Conservation (phyloP, 2,113 vertebrate species). For the Otolemur garnettii region DNA sequence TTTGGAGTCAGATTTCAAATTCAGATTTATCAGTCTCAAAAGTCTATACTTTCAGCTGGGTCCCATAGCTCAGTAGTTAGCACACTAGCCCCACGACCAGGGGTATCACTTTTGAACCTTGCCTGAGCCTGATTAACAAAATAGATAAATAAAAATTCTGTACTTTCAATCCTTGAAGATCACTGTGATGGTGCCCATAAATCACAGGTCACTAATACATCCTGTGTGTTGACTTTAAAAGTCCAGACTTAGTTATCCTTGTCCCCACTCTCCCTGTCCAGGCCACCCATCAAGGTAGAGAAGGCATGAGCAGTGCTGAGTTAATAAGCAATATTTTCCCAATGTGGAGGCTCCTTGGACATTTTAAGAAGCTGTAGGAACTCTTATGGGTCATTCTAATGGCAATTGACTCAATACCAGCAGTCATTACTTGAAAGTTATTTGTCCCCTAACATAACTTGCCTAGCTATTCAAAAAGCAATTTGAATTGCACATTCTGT, state of each 20-base stretch:
- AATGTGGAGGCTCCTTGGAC: background rate
- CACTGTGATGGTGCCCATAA: background rate
- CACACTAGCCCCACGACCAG: no score
- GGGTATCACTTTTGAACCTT: no score
- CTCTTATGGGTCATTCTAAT: background rate
- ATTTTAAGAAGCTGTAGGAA: background rate
- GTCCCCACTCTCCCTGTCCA: background rate
- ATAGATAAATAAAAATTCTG: background rate
- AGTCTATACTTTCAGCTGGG: background rate
- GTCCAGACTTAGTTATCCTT: background rate
- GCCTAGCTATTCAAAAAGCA: background rate
- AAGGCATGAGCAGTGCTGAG: background rate
- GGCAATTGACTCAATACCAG: background rate
- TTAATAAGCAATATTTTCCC: background rate
- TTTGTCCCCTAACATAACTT: background rate
- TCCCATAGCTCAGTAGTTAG: no score
- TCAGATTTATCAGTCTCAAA: background rate
- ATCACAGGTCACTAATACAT: background rate
- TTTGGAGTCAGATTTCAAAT: background rate
- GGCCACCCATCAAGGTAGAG: background rate
- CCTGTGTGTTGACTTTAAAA: background rate
- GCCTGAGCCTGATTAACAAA: no score
- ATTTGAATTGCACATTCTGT: background rate
- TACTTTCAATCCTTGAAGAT: background rate
- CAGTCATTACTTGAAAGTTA: conserved; percentile 18